Evolutionary conservation across 2,888 invertebrate genomes (phyloP).

Genomic region (Malacosoma neustria): DNA sequence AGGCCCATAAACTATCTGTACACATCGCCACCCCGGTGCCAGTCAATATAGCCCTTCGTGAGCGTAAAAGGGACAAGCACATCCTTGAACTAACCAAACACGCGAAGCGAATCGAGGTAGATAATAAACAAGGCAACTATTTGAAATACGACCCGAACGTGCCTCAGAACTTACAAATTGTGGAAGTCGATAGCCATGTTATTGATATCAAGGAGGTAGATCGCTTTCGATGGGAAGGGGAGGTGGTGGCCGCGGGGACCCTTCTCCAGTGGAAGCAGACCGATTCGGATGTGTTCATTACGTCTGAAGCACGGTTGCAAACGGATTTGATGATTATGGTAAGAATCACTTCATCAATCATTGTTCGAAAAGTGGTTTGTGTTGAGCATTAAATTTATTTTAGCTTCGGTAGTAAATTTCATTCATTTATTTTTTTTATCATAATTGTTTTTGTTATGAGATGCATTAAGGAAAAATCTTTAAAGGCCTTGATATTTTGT

Average conservation of each 20-base stretch:
- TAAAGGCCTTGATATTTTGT: too few relatives aligned
- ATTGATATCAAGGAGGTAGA: conserved; percentile 54
- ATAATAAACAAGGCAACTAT: conserved; percentile 44
- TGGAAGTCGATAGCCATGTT: conserved; percentile 56
- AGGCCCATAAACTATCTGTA: conserved; percentile 50
- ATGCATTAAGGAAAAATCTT: too few relatives aligned
- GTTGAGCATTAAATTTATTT: too few relatives aligned
- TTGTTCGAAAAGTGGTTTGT: neutral
- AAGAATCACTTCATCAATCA: conserved; percentile 17
- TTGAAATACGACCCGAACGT: conserved; percentile 59
- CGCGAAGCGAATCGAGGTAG: conserved; percentile 39
- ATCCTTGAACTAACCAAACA: conserved; percentile 49
- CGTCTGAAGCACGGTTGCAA: conserved; percentile 45
- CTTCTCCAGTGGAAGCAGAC: conserved; percentile 49
- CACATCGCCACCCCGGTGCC: conserved; percentile 47
- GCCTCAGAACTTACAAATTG: conserved; percentile 59
- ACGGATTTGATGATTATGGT: conserved; percentile 64
- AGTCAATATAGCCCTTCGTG: conserved; percentile 47
- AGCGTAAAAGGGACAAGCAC: conserved; percentile 48
- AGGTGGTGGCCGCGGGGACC: conserved; percentile 49
- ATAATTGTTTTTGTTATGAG: too few relatives aligned
- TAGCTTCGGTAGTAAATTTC: too few relatives aligned
- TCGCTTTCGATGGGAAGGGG: conserved; percentile 40
- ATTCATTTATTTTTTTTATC: too few relatives aligned
- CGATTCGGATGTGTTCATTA: conserved; percentile 44